These are phyloP conservation scores for Cataglyphis hispanica DNA, from an alignment of 1,140 invertebrate species.

Conservation along the genomic window DNA sequence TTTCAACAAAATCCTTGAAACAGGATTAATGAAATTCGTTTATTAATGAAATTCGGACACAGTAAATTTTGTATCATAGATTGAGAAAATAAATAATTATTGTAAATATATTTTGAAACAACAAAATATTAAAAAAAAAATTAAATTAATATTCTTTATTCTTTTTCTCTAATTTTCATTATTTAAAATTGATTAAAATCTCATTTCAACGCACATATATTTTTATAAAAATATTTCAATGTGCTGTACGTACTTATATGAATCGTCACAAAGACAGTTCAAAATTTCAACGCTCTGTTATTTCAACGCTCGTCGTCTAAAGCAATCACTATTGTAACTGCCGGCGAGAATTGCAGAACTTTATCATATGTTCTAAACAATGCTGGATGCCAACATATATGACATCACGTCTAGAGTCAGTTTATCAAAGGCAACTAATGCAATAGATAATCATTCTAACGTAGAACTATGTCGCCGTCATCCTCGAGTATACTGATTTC, in stretches of 20 bases:
- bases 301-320: constrained; percentile 38
- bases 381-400: constrained; percentile 64
- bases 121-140: background rate
- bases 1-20: background rate
- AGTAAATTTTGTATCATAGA: background rate
- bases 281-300: constrained; percentile 47
- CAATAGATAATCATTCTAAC: constrained; percentile 41
- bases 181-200: too few relatives aligned
- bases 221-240: background rate
- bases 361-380: constrained; percentile 74
- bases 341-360: constrained; percentile 65
- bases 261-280: background rate
- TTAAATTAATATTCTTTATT: background rate
- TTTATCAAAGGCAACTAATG: constrained; percentile 71
- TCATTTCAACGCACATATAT: background rate
- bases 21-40: constrained; percentile 2
- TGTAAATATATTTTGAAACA: background rate
- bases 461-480: constrained; percentile 41
- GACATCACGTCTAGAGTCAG: constrained; percentile 62
- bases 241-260: background rate
- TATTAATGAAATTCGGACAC: constrained; percentile 21
- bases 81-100: constrained; percentile 4
- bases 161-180: too few relatives aligned
- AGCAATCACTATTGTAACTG: constrained; percentile 67
- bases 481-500: constrained; percentile 7